Conservation (phyloP, 2,888 invertebrate genomes). For the Spialia ferax region DNA sequence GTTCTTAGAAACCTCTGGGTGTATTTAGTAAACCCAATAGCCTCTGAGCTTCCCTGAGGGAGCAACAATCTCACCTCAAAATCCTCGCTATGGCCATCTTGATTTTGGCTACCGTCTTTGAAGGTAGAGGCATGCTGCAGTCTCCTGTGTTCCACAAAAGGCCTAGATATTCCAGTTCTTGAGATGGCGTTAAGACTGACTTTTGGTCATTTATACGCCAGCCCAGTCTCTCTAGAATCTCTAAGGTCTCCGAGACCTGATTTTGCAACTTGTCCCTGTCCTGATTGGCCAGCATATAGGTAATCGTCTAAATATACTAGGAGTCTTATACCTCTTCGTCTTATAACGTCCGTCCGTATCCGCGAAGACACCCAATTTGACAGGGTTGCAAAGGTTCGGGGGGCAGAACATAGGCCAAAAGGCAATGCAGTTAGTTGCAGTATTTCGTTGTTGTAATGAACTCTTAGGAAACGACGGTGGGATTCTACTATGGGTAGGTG, state of each 20-base stretch:
- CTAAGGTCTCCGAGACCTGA: constrained; percentile 9
- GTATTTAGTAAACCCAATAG: constrained; percentile 26
- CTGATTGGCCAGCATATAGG: not conserved
- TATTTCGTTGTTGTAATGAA: constrained; percentile 31
- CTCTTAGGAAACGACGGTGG: constrained; percentile 32
- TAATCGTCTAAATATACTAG: constrained; percentile 41
- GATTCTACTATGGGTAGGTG: not conserved
- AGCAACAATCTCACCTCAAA: no score
- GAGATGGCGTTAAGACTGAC: not conserved
- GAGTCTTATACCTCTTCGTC: constrained; percentile 29
- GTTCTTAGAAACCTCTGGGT: constrained; percentile 10
- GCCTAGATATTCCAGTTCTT: not conserved
- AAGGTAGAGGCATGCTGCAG: not conserved
- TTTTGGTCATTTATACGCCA: constrained; percentile 10
- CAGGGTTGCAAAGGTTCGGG: constrained; percentile 30
- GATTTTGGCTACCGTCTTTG: not conserved
- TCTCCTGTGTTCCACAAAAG: not conserved
- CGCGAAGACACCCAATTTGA: not conserved
- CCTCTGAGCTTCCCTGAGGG: not conserved
- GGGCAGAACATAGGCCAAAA: constrained; percentile 40
- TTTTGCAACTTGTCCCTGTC: not conserved
- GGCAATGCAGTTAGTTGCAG: constrained; percentile 29
- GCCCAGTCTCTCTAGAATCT: not conserved
- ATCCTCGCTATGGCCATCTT: not conserved
- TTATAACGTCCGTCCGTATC: constrained; percentile 7